These are phyloP conservation scores for Arctopsyche grandis DNA, from an alignment of 1,140 invertebrate genomes.

Conservation along the genomic window DNA sequence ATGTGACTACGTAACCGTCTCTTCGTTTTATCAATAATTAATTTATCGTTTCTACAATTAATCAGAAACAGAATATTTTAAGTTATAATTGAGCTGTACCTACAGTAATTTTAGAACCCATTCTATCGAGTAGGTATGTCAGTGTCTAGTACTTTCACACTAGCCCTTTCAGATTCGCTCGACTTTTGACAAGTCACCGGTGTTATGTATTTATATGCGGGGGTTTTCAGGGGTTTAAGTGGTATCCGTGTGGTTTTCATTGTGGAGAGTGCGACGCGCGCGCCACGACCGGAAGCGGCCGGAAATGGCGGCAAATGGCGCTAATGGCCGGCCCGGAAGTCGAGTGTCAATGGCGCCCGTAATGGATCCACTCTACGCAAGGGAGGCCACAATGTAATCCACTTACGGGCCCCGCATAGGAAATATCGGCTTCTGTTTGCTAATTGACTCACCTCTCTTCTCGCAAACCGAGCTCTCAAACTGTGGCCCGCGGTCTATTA, in stretches of 20 bases:
- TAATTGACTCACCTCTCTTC: slow-evolving; percentile 36
- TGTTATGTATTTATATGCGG: too few relatives aligned
- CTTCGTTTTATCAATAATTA: too few relatives aligned
- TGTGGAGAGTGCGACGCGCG: slow-evolving; percentile 55
- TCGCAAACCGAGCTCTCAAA: not conserved
- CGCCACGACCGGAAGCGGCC: slow-evolving; percentile 22
- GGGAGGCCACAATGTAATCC: slow-evolving; percentile 37
- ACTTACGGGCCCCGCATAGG: slow-evolving; percentile 25
- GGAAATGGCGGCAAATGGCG: slow-evolving; percentile 42
- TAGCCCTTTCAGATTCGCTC: too few relatives aligned
- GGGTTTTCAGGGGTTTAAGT: not conserved
- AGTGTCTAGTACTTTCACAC: too few relatives aligned
- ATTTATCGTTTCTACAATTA: too few relatives aligned
- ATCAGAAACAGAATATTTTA: too few relatives aligned
- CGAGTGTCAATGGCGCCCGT: slow-evolving; percentile 33
- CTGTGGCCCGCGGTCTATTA: not conserved
- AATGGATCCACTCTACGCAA: slow-evolving; percentile 16
- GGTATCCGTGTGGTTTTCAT: not conserved
- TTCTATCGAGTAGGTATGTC: too few relatives aligned
- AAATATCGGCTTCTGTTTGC: slow-evolving; percentile 37
- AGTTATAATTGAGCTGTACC: too few relatives aligned
- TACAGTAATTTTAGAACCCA: too few relatives aligned
- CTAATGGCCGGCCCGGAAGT: slow-evolving; percentile 36
- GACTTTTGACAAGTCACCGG: too few relatives aligned
- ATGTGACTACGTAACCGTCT: too few relatives aligned